phyloP scores from a whole-genome alignment of 2,113 vertebrate species.

The Myiopsitta monachus region DNA sequence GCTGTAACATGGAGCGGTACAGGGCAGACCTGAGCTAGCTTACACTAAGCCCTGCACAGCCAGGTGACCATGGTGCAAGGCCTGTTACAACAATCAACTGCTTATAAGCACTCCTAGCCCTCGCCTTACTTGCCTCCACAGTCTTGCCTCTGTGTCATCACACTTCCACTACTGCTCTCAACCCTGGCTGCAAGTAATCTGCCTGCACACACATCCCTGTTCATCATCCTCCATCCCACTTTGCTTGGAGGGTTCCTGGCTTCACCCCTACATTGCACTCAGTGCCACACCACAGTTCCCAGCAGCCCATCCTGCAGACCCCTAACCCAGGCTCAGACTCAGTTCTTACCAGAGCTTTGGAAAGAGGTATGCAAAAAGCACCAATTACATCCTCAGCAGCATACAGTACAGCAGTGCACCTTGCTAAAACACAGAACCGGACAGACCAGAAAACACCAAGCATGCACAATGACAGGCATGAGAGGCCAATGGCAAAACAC shows the following conservation, averaged over 20 bases:
- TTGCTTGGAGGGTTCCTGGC: background rate
- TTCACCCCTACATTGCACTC: background rate
- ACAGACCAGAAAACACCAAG: background rate
- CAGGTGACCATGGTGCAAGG: background rate
- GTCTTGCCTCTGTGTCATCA: background rate
- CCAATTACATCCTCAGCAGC: background rate
- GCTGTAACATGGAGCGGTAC: rapidly evolving
- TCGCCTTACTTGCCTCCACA: rapidly evolving
- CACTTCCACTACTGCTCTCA: background rate
- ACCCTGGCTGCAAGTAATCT: background rate
- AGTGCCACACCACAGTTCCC: rapidly evolving
- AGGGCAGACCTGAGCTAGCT: background rate
- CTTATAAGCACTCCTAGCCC: background rate
- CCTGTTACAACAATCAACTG: background rate
- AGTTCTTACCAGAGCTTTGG: background rate
- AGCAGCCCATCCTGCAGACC: background rate
- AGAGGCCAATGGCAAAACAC: background rate
- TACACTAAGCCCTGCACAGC: background rate
- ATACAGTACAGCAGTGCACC: background rate
- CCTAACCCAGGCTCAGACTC: background rate
- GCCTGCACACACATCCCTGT: background rate
- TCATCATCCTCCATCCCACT: background rate
- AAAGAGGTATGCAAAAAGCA: background rate
- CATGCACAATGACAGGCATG: background rate
- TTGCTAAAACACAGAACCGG: rapidly evolving